These are phyloP conservation scores for Fundulus diaphanus DNA, from an alignment of 2,797 vertebrate species.

Conservation along the genomic window DNA sequence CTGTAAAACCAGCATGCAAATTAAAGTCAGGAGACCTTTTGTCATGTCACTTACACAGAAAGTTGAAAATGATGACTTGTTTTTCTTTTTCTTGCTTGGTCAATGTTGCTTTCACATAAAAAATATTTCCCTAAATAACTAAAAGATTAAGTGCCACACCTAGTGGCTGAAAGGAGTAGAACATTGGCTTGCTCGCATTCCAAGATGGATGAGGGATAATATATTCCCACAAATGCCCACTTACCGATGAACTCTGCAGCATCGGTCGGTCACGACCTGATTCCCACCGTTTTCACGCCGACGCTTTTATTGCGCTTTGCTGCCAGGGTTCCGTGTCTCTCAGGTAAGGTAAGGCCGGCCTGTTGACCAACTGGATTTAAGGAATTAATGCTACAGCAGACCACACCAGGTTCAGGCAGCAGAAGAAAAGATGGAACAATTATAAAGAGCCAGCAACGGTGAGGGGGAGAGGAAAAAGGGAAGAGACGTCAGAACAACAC, in stretches of 20 bases:
- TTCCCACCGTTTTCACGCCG: too few relatives aligned
- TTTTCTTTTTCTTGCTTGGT: neutral
- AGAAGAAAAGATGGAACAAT: too few relatives aligned
- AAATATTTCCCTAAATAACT: slow-evolving; percentile 75
- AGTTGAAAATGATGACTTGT: neutral
- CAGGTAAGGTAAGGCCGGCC: too few relatives aligned
- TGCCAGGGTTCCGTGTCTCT: neutral
- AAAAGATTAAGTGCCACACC: slow-evolving; percentile 89
- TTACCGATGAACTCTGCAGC: neutral
- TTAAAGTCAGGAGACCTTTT: slow-evolving; percentile 17
- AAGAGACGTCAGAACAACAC: neutral
- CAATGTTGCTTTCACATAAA: slow-evolving; percentile 23
- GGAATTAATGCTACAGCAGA: neutral
- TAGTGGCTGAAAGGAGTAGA: slow-evolving; percentile 84
- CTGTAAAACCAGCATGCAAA: slow-evolving; percentile 30
- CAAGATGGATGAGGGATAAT: slow-evolving; percentile 9
- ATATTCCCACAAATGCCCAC: neutral
- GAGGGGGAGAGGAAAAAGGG: too few relatives aligned
- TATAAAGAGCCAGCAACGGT: too few relatives aligned
- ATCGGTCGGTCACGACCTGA: neutral
- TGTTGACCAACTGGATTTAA: neutral
- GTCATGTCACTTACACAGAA: neutral
- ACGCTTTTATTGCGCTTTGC: neutral
- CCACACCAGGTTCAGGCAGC: too few relatives aligned
- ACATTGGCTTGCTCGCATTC: slow-evolving; percentile 53